Conservation (phyloP, 1,140 invertebrate species). For the Cydia strobilella region DNA sequence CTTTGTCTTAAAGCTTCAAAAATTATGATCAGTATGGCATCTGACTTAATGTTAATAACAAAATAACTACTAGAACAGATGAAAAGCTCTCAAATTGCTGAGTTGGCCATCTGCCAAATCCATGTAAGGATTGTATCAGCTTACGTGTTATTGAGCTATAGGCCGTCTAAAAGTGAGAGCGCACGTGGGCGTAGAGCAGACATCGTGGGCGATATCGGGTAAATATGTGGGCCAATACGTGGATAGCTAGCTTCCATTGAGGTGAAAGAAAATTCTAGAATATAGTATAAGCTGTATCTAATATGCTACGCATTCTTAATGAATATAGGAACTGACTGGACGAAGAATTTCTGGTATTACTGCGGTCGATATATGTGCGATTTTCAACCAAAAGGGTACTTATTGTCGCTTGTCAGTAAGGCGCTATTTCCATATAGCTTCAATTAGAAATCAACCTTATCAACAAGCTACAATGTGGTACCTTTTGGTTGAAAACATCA, state of each 20-base stretch:
- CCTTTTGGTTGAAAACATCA: too few species aligned
- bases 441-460: too few species aligned
- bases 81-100: constrained; percentile 1
- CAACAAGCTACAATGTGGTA: too few species aligned
- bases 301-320: neutral
- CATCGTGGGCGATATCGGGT: constrained; percentile 2
- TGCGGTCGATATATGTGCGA: too few species aligned
- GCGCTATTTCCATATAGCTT: too few species aligned
- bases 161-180: constrained; percentile 26
- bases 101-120: neutral
- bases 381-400: too few species aligned
- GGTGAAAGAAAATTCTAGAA: constrained; percentile 2
- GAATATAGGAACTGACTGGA: neutral
- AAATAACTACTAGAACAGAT: neutral
- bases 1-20: too few species aligned
- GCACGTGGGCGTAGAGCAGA: neutral
- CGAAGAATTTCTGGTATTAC: too few species aligned
- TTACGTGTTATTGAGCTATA: constrained; percentile 8
- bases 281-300: neutral
- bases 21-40: too few species aligned
- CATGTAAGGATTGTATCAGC: neutral
- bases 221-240: constrained; percentile 13
- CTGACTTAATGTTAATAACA: neutral
- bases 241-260: neutral
- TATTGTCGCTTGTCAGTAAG: too few species aligned